A percentile compares a stretch with the other conserved stretches of the same genome.
These are phyloP conservation scores for Hydropsyche betteni DNA, from an alignment of 2,888 invertebrate species.

Conservation along the genomic window DNA sequence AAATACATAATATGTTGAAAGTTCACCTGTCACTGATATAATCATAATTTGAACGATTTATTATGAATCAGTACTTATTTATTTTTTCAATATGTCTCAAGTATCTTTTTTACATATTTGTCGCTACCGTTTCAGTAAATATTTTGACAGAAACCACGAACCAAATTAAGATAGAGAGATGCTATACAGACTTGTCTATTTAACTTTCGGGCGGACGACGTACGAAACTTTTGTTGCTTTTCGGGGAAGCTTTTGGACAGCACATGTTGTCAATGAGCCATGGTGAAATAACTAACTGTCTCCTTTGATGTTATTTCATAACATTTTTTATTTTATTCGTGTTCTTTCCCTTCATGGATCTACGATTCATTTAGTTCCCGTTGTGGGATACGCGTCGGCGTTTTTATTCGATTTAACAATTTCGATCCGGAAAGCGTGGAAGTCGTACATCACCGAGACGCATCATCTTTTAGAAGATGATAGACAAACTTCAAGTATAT, in stretches of 20 bases:
- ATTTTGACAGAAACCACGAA: slow-evolving; percentile 50
- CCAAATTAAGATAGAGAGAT: slow-evolving; percentile 44
- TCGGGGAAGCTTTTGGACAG: slow-evolving; percentile 21
- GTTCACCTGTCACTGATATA: too few relatives aligned
- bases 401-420: slow-evolving; percentile 32
- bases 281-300: slow-evolving; percentile 46
- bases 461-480: neutral
- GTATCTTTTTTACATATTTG: too few relatives aligned
- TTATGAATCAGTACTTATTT: too few relatives aligned
- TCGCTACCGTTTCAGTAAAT: slow-evolving; percentile 35
- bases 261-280: slow-evolving; percentile 48
- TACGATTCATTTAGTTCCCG: slow-evolving; percentile 28
- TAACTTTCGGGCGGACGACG: slow-evolving; percentile 34
- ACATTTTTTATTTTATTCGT: slow-evolving; percentile 1
- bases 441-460: slow-evolving; percentile 22
- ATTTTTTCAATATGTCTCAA: too few relatives aligned
- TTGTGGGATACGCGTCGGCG: slow-evolving; percentile 30
- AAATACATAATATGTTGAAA: too few relatives aligned
- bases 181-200: slow-evolving; percentile 42
- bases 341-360: slow-evolving; percentile 21
- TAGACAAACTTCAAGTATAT: neutral
- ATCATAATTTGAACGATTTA: too few relatives aligned
- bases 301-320: slow-evolving; percentile 35
- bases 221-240: slow-evolving; percentile 17
- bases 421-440: slow-evolving; percentile 21